Evolutionary conservation across 2,888 invertebrate genomes (phyloP), one percentile per base, ranked within the genome.

Genomic region (Ypsolopha sequella): DNA sequence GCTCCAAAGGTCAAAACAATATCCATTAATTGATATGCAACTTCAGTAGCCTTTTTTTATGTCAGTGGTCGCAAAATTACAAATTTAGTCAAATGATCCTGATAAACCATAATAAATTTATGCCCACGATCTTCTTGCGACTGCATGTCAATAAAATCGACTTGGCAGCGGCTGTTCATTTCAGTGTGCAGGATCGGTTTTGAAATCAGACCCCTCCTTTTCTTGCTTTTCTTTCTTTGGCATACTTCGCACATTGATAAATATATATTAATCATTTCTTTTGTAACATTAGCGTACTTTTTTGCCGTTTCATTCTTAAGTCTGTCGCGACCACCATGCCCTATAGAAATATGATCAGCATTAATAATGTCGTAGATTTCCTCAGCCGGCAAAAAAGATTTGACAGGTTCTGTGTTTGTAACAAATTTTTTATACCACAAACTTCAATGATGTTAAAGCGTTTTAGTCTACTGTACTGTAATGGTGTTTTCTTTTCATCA

Each of bases 31-130:
- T 60, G 50, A 51, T 66, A 55, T 33, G 73, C 71, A 11, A 76
- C 70, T 56, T 76, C 72, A 49, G 52, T 57, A 2, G 72, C 68
- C 52, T 55, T 53, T 52, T 74, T 73, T 3, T 56, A 63, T 58
- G 62, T 55, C n/a, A 76, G 54, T 6, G 75, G 52, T 48, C 70
- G 56, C 6, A 77, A 57, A 9, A 61, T 48, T 14, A 75, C 62
- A 61, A 76, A 77, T 63, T 76, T 72, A n/a, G 74, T 76, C 0
- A 65, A 50, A 55, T 72, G 68, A 51, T 74, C 73, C 58, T 75
- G 73, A 51, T 73, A 72, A 4, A 68, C 64, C 51, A 75, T 52
- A 36, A 76, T 68, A 54, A 72, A 76, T 52, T 68, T 72, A 55
- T 54, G 68, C 35, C 63, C 52, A 13, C 56, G 56, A 60, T 76